Evolutionary conservation across 2,797 vertebrate species (phyloP).

Genomic region (Melanotaenia boesemani): DNA sequence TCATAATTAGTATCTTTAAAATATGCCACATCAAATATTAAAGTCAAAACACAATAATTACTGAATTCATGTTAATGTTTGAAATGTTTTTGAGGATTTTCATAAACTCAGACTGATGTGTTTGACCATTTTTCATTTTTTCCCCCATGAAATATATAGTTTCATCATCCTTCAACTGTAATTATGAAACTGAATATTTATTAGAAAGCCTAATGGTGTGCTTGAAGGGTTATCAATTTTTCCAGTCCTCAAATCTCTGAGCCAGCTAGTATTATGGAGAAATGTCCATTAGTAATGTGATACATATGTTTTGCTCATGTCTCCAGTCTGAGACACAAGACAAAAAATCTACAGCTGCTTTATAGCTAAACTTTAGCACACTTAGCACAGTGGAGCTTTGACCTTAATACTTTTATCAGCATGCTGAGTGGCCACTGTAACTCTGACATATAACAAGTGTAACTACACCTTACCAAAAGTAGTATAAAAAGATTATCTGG

Average conservation of each 20-base stretch:
- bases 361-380: neutral
- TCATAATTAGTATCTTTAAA: too few species aligned
- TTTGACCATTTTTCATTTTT: neutral
- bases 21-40: neutral
- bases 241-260: neutral
- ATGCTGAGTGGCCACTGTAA: neutral
- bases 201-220: neutral
- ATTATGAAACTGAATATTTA: neutral
- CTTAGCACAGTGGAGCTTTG: neutral
- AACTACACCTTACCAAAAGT: neutral
- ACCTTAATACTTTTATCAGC: neutral
- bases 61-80: neutral
- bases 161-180: neutral
- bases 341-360: neutral
- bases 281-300: neutral
- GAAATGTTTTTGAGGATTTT: neutral
- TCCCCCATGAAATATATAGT: neutral
- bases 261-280: neutral
- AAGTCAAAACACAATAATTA: neutral
- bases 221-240: constrained; percentile 16
- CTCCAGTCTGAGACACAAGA: neutral
- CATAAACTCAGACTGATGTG: neutral
- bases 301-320: neutral
- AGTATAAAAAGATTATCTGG: too few species aligned
- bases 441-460: neutral